Base-by-base conservation (phyloP, 2,888 invertebrate species). In the Tineola bisselliella region DNA sequence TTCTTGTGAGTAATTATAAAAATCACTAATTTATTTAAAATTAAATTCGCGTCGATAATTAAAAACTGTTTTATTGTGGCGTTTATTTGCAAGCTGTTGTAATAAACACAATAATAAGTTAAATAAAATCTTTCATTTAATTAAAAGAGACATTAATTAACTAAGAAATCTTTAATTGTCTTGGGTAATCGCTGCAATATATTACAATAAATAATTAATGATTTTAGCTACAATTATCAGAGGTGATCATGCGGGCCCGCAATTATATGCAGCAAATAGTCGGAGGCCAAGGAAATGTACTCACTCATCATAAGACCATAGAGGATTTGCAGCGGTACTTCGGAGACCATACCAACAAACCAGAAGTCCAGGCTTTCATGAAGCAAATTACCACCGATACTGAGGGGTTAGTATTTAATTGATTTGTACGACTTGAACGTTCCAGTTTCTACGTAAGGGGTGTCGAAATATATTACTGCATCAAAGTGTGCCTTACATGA, bases 211-310 rank as follows among this genome's bases (percentile, higher is more conserved):
- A 25, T 25, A 25, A 25, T 4, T 25, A 4, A 25, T 25, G 6
- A 25, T 78, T 87, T 58, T 84, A 98, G 98, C 90, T 99, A 66
- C 98, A 98, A 90, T 87, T 98, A 66, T 98, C 98, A 8, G 98
- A 99, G 87, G 98, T 98, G 69, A 96, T 99, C 69, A 96, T 96
- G 90, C 92, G 96, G 70, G 95, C 98, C 44, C 93, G 98, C 70
- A 92, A 93, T 81, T 98, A 98, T 84, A 98, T 98, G 91, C 92
- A 94, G 67, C 94, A 96, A 72, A 91, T 98, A 59, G 94, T 94
- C 19, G 97, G 96, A 59, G 94, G 94, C 8, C 91, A 91, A 64
- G 95, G 95, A 69, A 95, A 95, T 71, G 95, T 96, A 59, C 88
- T 96, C 66, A 92, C 93, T 1, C 95, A 96, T 76, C 94, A 96